Base-by-base conservation (phyloP, 2,113 vertebrate genomes). In the Tor tambroides region DNA sequence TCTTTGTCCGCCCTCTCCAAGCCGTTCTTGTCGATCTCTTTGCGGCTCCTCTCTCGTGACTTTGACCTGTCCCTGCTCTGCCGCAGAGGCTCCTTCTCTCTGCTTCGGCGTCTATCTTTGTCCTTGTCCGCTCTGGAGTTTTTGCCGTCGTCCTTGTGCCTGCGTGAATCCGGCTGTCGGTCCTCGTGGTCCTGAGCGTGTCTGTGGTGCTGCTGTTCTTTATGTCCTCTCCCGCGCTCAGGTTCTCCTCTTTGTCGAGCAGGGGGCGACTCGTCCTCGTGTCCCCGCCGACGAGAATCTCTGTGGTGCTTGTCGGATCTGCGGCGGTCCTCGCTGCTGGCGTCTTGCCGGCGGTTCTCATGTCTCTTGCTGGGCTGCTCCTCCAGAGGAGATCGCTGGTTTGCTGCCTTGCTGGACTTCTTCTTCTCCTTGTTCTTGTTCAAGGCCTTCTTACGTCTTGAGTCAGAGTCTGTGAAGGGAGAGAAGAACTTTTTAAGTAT, bases 51-150 rank as follows among this genome's bases (percentile, higher is more conserved):
- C 86, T 96, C 95, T 23, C 87, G 84, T 0, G 95, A 96, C 83
- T 93, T 95, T 6, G 96, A 96, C 46, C 94, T 92, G 4, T 93
- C 92, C 92, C 93, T 93, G 86, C 85, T 94, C 26, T 75, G 26
- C 14, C 90, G 89, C 5, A 85, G 89, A 85, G 92, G 90, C 35
- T 93, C 94, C 82, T 88, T 78, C 43, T 95, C 95, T 63, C 92
- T 94, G 88, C 85, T 85, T 14, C 72, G 86, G 54, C 72, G 3
- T 61, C 89, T 80, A 28, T 96, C 83, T 59, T 91, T 91, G 32
- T 94, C 91, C 49, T 86, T 86, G 41, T 96, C 95, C 38, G 5
- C 59, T 75, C 93, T 90, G 49, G 94, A 93, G 17, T 87, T 88
- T 92, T 93, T 95, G 86, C 90, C 93, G 11, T 94, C 93, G 21